Percentiles rank a stretch among this genome's conserved stretches.
These are phyloP conservation scores for Haemorhous mexicanus DNA, from an alignment of 2,113 vertebrate genomes.

Conservation along the genomic window DNA sequence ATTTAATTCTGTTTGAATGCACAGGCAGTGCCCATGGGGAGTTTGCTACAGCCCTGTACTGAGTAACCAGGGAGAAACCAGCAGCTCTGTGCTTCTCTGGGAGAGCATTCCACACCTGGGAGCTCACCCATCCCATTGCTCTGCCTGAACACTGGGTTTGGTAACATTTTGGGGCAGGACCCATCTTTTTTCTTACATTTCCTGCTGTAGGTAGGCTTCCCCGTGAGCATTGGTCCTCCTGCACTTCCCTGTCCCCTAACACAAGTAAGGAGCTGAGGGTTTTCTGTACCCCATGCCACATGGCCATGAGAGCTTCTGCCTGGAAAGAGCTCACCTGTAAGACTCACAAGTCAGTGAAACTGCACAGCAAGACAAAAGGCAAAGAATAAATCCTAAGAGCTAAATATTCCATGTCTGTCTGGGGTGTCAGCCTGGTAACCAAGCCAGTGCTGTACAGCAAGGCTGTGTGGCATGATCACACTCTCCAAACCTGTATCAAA, in stretches of 20 bases:
- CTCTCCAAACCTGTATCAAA: background rate
- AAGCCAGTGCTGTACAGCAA: rapidly evolving
- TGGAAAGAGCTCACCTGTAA: background rate
- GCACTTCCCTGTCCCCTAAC: background rate
- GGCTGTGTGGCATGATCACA: rapidly evolving
- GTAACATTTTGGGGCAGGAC: background rate
- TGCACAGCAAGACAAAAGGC: background rate
- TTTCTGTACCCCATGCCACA: background rate
- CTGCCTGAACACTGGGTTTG: background rate
- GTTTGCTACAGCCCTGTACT: rapidly evolving
- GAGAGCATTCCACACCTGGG: no score
- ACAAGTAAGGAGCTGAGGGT: background rate
- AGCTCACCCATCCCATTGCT: background rate
- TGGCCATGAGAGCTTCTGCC: rapidly evolving
- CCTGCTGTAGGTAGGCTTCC: background rate
- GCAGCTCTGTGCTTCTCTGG: rapidly evolving
- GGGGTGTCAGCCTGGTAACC: background rate
- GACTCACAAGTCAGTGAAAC: background rate
- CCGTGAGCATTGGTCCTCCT: background rate
- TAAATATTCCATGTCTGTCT: background rate
- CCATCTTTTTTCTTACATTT: background rate
- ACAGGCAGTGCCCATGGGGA: rapidly evolving
- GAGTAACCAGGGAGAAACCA: background rate
- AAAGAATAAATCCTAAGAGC: background rate
- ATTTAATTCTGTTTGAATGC: background rate